Conservation (phyloP, 2,888 invertebrate species). For the Hipparchia sbordonii region DNA sequence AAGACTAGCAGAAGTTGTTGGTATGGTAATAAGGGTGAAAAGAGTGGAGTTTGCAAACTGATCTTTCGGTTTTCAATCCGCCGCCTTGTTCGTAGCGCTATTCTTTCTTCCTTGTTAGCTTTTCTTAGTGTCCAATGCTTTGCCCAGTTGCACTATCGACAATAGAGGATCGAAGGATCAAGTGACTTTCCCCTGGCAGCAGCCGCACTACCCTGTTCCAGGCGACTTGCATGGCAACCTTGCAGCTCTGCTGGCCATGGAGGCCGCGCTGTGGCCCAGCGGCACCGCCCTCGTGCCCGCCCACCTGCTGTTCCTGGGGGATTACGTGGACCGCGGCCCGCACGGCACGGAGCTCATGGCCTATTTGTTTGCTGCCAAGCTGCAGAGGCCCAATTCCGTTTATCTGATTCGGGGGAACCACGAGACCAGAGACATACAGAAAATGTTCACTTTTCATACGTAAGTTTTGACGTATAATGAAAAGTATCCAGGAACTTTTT, state of each 20-base stretch:
- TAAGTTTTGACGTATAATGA: conserved; percentile 47
- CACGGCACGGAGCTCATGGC: conserved; percentile 87
- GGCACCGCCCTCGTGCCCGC: conserved; percentile 86
- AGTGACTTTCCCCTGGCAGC: too few relatives aligned
- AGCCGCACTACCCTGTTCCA: conserved; percentile 44
- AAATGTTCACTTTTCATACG: conserved; percentile 88
- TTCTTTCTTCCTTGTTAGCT: too few relatives aligned
- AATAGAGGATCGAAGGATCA: too few relatives aligned
- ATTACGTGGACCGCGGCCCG: conserved; percentile 89
- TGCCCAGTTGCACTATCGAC: too few relatives aligned
- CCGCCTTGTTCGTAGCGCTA: too few relatives aligned
- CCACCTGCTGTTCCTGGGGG: conserved; percentile 87
- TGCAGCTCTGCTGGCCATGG: conserved; percentile 86
- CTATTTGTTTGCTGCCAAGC: conserved; percentile 87
- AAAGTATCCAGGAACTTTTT: too few relatives aligned
- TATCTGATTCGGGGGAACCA: conserved; percentile 88
- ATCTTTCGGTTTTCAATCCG: too few relatives aligned
- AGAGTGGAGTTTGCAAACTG: too few relatives aligned
- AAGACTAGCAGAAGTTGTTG: too few relatives aligned
- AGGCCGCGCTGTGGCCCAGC: conserved; percentile 86
- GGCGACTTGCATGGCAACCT: conserved; percentile 91
- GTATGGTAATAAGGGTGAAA: too few relatives aligned
- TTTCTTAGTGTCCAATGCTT: too few relatives aligned
- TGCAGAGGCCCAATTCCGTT: conserved; percentile 85
- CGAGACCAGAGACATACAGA: conserved; percentile 88